Percentiles rank a stretch among this genome's conserved stretches.
phyloP scores from a whole-genome alignment of 2,797 vertebrate species.

The Dryobates pubescens region DNA sequence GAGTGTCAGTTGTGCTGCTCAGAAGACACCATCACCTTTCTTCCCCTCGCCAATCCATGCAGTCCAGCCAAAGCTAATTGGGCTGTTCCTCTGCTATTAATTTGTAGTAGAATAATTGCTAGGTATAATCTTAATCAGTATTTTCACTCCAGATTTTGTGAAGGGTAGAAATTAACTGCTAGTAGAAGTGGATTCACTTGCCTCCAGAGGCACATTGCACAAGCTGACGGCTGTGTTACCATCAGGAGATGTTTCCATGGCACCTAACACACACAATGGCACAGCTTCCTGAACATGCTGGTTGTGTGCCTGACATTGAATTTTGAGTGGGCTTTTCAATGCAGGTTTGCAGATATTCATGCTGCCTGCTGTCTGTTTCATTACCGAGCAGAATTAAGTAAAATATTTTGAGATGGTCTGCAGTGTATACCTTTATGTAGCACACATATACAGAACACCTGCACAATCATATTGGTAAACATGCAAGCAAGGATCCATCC shows the following conservation, averaged over 20 bases:
- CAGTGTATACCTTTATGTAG: not conserved
- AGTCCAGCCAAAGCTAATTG: not conserved
- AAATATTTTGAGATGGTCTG: not conserved
- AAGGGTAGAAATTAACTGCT: not conserved
- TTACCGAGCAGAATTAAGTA: not conserved
- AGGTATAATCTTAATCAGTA: not conserved
- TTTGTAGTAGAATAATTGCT: not conserved
- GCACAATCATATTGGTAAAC: not conserved
- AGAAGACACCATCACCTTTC: not conserved
- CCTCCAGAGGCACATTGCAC: not conserved
- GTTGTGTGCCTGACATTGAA: not conserved
- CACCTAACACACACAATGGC: not conserved
- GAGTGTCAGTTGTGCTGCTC: not conserved
- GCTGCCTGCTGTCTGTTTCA: not conserved
- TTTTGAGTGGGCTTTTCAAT: not conserved
- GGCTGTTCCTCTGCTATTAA: not conserved
- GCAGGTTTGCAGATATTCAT: not conserved
- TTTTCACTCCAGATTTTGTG: not conserved
- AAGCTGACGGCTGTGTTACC: not conserved
- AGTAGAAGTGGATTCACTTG: not conserved
- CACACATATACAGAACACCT: not conserved
- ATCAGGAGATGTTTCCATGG: slow-evolving; percentile 57
- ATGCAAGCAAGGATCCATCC: accelerated
- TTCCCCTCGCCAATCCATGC: not conserved
- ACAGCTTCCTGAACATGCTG: not conserved